phyloP scores from a whole-genome alignment of 2,797 vertebrate species.

The Sebastes trivittatus region DNA sequence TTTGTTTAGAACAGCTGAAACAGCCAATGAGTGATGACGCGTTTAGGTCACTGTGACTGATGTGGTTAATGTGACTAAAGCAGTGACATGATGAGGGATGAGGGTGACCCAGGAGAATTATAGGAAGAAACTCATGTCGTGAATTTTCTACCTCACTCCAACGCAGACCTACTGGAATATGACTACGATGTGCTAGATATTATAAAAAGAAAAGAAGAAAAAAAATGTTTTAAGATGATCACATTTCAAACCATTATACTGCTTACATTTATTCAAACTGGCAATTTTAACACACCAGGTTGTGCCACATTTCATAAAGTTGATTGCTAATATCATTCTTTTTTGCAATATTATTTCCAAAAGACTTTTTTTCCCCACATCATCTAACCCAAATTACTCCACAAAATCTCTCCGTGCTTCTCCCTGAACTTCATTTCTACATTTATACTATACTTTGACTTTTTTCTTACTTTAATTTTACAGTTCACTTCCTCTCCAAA shows the following conservation, averaged over 20 bases:
- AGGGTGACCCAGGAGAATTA: slow-evolving; percentile 64
- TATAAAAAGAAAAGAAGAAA: neutral
- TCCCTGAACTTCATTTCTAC: slow-evolving; percentile 56
- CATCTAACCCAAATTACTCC: slow-evolving; percentile 32
- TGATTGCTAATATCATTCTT: slow-evolving; percentile 19
- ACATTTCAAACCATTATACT: neutral
- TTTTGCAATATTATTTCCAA: slow-evolving; percentile 29
- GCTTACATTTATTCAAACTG: slow-evolving; percentile 9
- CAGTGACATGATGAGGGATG: slow-evolving; percentile 82
- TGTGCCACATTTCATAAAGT: slow-evolving; percentile 31
- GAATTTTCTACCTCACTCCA: slow-evolving; percentile 27
- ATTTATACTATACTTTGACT: slow-evolving; percentile 41
- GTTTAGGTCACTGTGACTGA: slow-evolving; percentile 79
- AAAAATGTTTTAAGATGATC: neutral
- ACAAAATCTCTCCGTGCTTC: slow-evolving; percentile 33
- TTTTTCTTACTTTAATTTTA: slow-evolving; percentile 47
- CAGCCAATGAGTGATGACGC: slow-evolving; percentile 34
- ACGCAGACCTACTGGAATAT: neutral
- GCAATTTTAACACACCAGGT: slow-evolving; percentile 12
- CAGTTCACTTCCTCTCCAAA: slow-evolving; percentile 55
- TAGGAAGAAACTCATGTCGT: slow-evolving; percentile 37
- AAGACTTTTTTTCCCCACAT: slow-evolving; percentile 11
- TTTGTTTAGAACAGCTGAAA: slow-evolving; percentile 70
- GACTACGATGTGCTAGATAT: neutral
- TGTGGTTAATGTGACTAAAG: slow-evolving; percentile 78